Evolutionary conservation across 2,797 vertebrate species (phyloP), one percentile per base, ranked within the genome.

Genomic region (Mormyrus proboscirostris): DNA sequence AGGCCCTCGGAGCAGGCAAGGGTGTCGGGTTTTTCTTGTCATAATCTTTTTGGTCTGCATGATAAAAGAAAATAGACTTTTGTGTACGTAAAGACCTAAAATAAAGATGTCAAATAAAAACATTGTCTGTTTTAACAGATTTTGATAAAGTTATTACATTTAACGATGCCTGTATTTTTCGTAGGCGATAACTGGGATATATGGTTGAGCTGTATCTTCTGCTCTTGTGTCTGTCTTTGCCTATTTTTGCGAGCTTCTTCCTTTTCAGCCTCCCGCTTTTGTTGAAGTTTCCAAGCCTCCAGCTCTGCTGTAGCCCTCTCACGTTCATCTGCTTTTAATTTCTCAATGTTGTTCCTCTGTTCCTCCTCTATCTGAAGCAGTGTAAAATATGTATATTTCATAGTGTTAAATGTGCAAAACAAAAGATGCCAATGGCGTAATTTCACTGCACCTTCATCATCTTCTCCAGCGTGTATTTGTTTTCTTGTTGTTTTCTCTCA

Each of bases 391-490:
- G 14, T 38, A 88, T n/a, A 19, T 76, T 57, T 57, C 29, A 22
- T 14, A 9, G 44, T 49, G 38, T 49, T 51, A 65, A 49, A 53
- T 53, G 9, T 10, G 14, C 9, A 88, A 41, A 83, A 29, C 14
- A 73, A 44, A 10, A 51, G 12, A 53, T 4, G 25, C 4, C 51
- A 57, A 16, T 47, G 8, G n/a, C 9, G 14, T 50, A 29, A 59
- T 47, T 29, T 38, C 3, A 50, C 57, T 73, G 90, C 91, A 98
- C 98, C 97, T 97, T 96, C 96, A 99, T 97, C 94, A 96, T 96
- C 84, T 95, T 96, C 91, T 96, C 94, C 92, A 99, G 93, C 2
- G 97, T 91, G 50, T 96, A 97, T 89, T 96, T 98, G 76, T 94
- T 96, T 87, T 97, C 96, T 51, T 96, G 94, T 53, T 94, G 94